phyloP scores from a whole-genome alignment of 2,888 invertebrate genomes.

The Junonia oenone region DNA sequence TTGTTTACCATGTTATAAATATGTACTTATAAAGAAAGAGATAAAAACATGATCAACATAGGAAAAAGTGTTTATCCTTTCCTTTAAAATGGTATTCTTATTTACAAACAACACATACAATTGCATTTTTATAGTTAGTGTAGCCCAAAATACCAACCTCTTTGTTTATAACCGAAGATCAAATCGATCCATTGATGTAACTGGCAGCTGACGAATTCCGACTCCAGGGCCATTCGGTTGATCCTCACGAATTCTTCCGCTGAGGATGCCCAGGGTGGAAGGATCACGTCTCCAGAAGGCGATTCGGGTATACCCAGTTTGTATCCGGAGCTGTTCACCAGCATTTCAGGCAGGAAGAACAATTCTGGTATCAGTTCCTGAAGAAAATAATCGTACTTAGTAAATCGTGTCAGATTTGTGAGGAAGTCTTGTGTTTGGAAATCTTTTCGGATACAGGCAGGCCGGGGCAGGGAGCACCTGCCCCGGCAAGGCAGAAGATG shows the following conservation, averaged over 20 bases:
- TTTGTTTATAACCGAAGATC: slow-evolving; percentile 99
- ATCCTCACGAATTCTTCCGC: slow-evolving; percentile 99
- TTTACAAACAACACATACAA: no score
- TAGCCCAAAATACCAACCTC: slow-evolving; percentile 82
- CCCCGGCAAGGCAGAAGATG: no score
- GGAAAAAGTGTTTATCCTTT: no score
- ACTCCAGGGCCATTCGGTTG: slow-evolving; percentile 98
- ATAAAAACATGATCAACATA: no score
- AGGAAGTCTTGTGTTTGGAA: no score
- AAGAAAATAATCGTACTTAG: slow-evolving; percentile 27
- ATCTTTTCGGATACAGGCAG: no score
- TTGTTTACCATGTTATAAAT: no score
- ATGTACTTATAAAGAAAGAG: no score
- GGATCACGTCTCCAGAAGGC: slow-evolving; percentile 89
- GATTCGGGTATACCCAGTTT: slow-evolving; percentile 94
- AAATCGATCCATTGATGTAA: slow-evolving; percentile 99
- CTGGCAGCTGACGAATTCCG: slow-evolving; percentile 99
- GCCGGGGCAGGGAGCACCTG: no score
- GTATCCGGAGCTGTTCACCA: slow-evolving; percentile 90
- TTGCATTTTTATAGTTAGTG: background rate
- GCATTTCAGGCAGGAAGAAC: slow-evolving; percentile 99
- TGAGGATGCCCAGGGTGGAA: slow-evolving; percentile 98
- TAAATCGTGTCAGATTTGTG: no score
- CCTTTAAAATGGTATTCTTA: no score
- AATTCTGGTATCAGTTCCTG: slow-evolving; percentile 98